Base-by-base conservation (phyloP, 2,113 vertebrate genomes). In the Sander lucioperca region DNA sequence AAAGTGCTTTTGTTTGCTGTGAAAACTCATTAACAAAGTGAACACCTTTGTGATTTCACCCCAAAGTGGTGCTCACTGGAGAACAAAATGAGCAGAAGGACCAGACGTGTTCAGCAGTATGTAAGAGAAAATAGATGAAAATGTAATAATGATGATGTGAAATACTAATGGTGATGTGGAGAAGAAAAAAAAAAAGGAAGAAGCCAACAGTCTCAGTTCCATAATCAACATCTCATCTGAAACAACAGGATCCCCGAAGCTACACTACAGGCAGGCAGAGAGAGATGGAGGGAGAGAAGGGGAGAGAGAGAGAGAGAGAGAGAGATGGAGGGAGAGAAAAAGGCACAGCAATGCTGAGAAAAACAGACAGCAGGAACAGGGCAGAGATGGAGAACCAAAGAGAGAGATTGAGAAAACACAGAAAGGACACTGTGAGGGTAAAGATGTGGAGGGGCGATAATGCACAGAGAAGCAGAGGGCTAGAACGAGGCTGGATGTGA, bases 1-100 rank as follows among this genome's bases (percentile, higher is more conserved):
- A 82, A 85, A 88, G 89, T 86, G 85, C 87, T 90, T 91, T 91
- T 91, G 91, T 92, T 94, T 89, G 59, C 83, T 80, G 85, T 88
- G 85, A 90, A 90, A 93, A 91, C 89, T 90, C 87, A 89, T 93
- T 92, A 88, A 80, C 85, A 86, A 88, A 68, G 77, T 59, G 80
- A 84, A 83, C 81, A 86, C 86, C 88, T 89, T 77, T 73, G 88
- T 70, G 85, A 80, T 83, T 91, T 85, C 78, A 78, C 62, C 87
- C 74, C 84, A 83, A 84, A 89, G 76, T 79, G 76, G 62, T 19
- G 73, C 79, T 86, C 72, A 50, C 21, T 39, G 69, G 70, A 84
- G 78, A 81, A 36, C 59, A 75, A 25, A 65, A 77, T 61, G 75
- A 71, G 77, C 69, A 51, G 27, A 39, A 57, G 74, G 33, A 70